Percentiles rank a stretch among this genome's conserved stretches.
Conservation (phyloP, 2,797 vertebrate genomes). For the Pelodytes ibericus region DNA sequence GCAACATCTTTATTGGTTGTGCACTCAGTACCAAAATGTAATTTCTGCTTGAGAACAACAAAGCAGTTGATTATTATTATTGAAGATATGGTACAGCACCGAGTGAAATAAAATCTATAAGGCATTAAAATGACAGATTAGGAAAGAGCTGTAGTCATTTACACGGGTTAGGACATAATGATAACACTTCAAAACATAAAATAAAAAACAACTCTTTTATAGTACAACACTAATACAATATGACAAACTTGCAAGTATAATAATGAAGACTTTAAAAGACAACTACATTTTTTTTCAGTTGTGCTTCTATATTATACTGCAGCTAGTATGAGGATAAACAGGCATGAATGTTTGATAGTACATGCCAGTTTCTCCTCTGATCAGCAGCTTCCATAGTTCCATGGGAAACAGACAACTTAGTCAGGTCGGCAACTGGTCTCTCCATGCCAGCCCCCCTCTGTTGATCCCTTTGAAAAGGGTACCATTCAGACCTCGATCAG, state of each 20-base stretch:
- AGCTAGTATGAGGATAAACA: too few species aligned
- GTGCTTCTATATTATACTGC: too few species aligned
- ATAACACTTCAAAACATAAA: conserved; percentile 93
- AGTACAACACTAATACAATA: conserved; percentile 75
- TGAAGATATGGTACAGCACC: conserved; percentile 93
- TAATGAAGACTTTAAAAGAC: conserved; percentile 10
- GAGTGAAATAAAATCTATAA: conserved; percentile 98
- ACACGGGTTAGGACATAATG: conserved; percentile 98
- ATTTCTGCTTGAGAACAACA: conserved; percentile 95
- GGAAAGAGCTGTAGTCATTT: conserved; percentile 94
- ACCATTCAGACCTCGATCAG: too few species aligned
- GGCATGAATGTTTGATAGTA: too few species aligned
- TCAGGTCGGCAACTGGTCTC: too few species aligned
- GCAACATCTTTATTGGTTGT: conserved; percentile 98
- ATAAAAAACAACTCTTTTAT: conserved; percentile 88
- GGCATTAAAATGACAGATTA: conserved; percentile 99
- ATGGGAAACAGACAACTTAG: too few species aligned
- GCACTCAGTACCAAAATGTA: conserved; percentile 95
- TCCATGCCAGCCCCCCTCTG: too few species aligned
- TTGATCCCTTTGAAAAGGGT: too few species aligned
- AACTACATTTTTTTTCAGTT: conserved; percentile 1
- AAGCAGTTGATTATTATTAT: conserved; percentile 98
- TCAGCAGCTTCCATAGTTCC: too few species aligned
- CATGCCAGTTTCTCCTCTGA: too few species aligned
- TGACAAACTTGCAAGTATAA: conserved; percentile 69